Evolutionary conservation across 2,888 invertebrate species (phyloP).

Genomic region (Xanthorhoe spadicearia): DNA sequence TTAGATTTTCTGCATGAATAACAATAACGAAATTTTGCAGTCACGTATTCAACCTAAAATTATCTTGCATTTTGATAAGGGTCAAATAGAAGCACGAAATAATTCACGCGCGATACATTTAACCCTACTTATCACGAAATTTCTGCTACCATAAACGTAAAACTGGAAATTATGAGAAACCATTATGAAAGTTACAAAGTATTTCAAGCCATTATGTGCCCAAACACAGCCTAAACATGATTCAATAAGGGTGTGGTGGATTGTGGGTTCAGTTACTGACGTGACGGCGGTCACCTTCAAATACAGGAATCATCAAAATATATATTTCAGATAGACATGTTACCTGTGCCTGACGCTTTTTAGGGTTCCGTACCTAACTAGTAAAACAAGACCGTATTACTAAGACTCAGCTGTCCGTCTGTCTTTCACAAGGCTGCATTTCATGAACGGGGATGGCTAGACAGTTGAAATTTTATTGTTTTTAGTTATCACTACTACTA

Average conservation of each 20-base stretch:
- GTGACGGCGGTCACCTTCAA: background rate
- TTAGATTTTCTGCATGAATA: background rate
- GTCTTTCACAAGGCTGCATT: no score
- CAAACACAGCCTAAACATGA: slow-evolving; percentile 4
- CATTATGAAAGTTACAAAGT: background rate
- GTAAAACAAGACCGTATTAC: no score
- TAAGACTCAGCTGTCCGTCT: no score
- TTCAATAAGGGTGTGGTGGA: slow-evolving; percentile 36
- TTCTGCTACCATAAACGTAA: background rate
- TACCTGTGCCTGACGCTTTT: background rate
- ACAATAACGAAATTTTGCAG: background rate
- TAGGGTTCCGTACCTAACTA: no score
- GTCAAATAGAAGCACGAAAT: slow-evolving; percentile 1
- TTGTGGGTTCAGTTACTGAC: slow-evolving; percentile 19
- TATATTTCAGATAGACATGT: background rate
- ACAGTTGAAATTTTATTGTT: no score
- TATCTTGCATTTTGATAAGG: background rate
- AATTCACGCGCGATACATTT: background rate
- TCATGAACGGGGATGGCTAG: no score
- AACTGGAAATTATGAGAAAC: background rate
- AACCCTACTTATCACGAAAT: background rate
- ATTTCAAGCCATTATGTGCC: background rate
- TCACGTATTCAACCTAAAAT: background rate
- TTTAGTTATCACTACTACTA: no score
- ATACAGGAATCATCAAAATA: slow-evolving; percentile 1